Evolutionary conservation across 2,888 invertebrate genomes (phyloP), one percentile per base, ranked within the genome.

Genomic region (Osmoderma eremita): DNA sequence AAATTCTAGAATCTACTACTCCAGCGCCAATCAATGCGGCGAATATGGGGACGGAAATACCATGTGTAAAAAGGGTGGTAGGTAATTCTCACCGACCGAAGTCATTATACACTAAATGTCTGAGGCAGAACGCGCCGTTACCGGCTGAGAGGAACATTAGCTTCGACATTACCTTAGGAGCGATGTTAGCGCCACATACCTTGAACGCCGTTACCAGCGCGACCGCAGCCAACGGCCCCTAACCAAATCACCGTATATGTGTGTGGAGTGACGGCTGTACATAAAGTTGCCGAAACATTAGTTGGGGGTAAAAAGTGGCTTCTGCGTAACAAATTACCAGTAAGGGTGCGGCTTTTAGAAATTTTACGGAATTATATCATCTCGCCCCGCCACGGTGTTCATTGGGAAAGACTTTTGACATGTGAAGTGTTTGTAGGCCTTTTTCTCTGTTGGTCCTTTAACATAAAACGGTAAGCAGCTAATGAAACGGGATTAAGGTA

Each of bases 51-150:
- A n/a, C 24, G 8, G 50, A 5, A 53, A 30, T 30, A 30, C 30
- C 10, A 24, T 56, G 54, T 49, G 65, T 49, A 70, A 75, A 76
- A 72, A 72, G 71, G 71, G 73, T 72, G 71, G 74, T 73, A 74
- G 71, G 74, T 73, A 74, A 76, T 73, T 74, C 71, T 69, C 70
- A 70, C 71, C 73, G 73, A 75, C 75, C 75, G 72, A 71, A 74
- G 75, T 76, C 77, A 75, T 77, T 77, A 77, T 74, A 75, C 70
- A 71, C 72, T 76, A 73, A 76, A 75, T 75, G 77, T 77, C 73
- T 75, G 72, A 73, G 73, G 71, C 75, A 75, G 74, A 70, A 73
- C 67, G 73, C 71, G 71, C 72, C 75, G 74, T 77, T 77, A 77
- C 75, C 76, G 75, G 68, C 70, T 72, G 72, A 77, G 75, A 75